These are phyloP conservation scores for Gila orcuttii DNA, from an alignment of 2,113 vertebrate genomes.

Conservation along the genomic window DNA sequence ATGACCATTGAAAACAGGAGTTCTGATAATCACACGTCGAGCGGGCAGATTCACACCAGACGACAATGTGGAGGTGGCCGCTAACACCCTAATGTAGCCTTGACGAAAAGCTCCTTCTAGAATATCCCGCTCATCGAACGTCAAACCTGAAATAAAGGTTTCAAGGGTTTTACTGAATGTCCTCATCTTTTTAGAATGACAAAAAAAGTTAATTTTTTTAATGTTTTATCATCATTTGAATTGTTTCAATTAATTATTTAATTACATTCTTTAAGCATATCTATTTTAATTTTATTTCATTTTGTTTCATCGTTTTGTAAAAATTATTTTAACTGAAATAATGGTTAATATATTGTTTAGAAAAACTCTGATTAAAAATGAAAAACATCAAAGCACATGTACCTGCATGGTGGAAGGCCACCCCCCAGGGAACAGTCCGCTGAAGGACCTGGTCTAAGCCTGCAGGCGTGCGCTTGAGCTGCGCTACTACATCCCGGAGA, in stretches of 20 bases:
- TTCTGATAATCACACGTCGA: constrained; percentile 91
- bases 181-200: neutral
- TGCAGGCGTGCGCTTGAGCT: constrained; percentile 84
- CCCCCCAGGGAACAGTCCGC: constrained; percentile 89
- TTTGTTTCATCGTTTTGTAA: too few species aligned
- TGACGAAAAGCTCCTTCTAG: constrained; percentile 92
- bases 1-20: constrained; percentile 87
- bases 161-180: neutral
- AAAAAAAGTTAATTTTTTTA: neutral
- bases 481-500: constrained; percentile 83
- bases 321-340: neutral
- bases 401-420: constrained; percentile 98
- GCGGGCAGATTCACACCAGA: constrained; percentile 98
- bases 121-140: constrained; percentile 94
- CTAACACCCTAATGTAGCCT: constrained; percentile 84
- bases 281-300: too few species aligned
- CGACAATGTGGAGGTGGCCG: constrained; percentile 93
- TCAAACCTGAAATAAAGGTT: constrained; percentile 80
- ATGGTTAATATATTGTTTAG: neutral
- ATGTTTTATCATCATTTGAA: neutral
- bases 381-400: constrained; percentile 50
- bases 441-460: constrained; percentile 88
- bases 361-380: neutral
- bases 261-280: neutral
- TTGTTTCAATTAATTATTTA: neutral